Evolutionary conservation across 2,888 invertebrate genomes (phyloP), one percentile per base, ranked within the genome.

Genomic region (Cataglyphis livida): DNA sequence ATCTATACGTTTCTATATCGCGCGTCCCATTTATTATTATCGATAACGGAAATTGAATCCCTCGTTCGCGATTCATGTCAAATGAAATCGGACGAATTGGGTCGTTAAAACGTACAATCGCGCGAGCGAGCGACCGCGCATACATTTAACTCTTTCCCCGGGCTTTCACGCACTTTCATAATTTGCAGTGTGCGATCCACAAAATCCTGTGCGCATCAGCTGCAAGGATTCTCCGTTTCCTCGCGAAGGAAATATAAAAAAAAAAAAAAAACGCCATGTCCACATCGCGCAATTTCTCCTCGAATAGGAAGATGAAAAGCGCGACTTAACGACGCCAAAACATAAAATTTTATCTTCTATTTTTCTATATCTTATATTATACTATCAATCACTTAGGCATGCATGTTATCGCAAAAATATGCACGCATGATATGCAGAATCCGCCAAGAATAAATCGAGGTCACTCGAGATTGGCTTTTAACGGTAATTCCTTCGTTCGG

Each of bases 391-490:
- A 81, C 70, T 83, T 65, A 61, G 51, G 66, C 70, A 41, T 0
- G 64, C 73, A 51, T 87, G 84, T 73, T 61, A 83, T 70, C 82
- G 76, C 76, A 85, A 83, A 85, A 70, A 88, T n/a, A 48, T 48
- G 35, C 35, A 6, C 35, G 35, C 44, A 44, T 74, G 35, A 82
- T 83, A 87, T 28, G 28, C 84, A 89, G 88, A 88, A 85, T 89
- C 89, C 85, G 79, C 64, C 35, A 76, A 83, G 76, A 18, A 79
- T 54, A 82, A 78, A 89, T 89, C 83, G 89, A 89, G 89, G 89
- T 89, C 89, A 89, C 84, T 44, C 15, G 44, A 44, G 89, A 89
- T 89, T 86, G 51, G 81, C 82, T 88, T 88, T 89, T 89, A 88
- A 89, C 89, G 89, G 89, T 89, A 89, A 82, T 89, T 89, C 83